phyloP scores from a whole-genome alignment of 2,797 vertebrate species.

The Enteromius anoplus region DNA sequence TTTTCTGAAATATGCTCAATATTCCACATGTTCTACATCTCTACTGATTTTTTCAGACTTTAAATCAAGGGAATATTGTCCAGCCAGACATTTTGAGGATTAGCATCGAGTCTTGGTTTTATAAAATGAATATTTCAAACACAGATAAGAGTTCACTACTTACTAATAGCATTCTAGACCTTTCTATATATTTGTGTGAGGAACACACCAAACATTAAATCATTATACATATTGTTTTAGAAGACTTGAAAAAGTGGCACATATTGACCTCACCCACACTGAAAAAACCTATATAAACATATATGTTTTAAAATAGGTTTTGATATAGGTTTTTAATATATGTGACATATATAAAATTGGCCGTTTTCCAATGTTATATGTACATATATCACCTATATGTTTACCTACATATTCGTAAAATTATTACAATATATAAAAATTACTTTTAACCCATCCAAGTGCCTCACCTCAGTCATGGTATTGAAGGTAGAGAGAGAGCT shows the following conservation, averaged over 20 bases:
- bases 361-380: too few species aligned
- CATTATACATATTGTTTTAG: not conserved
- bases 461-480: too few species aligned
- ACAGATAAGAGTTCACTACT: not conserved
- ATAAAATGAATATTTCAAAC: not conserved
- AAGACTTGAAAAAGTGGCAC: not conserved
- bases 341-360: too few species aligned
- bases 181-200: not conserved
- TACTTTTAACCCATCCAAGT: too few species aligned
- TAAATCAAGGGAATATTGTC: not conserved
- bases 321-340: too few species aligned
- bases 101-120: not conserved
- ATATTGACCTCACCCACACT: not conserved
- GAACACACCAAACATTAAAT: not conserved
- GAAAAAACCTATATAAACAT: too few species aligned
- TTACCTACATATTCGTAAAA: too few species aligned
- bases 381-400: too few species aligned
- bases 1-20: not conserved
- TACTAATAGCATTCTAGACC: not conserved
- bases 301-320: too few species aligned
- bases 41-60: not conserved
- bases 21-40: not conserved
- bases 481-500: too few species aligned
- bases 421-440: too few species aligned
- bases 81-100: not conserved